These are phyloP conservation scores for Dipus sagitta DNA, from an alignment of 2,797 vertebrate genomes.

Conservation along the genomic window DNA sequence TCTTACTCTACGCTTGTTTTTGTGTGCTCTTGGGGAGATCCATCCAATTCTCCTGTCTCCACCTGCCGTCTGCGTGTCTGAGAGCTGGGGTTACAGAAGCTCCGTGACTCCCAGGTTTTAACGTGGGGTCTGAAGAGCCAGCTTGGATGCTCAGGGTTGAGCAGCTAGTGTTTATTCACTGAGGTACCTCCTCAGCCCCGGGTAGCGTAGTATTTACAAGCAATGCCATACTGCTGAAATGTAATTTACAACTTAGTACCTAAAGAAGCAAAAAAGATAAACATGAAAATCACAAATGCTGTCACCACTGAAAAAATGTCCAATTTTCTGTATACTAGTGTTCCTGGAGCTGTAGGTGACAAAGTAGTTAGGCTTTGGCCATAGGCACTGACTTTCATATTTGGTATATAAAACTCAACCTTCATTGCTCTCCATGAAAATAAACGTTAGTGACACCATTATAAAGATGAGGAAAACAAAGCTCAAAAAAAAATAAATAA, in stretches of 20 bases:
- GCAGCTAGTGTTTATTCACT: too few relatives aligned
- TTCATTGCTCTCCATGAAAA: not conserved
- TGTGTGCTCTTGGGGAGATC: too few relatives aligned
- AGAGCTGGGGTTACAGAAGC: too few relatives aligned
- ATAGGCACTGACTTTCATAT: not conserved
- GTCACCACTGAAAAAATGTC: not conserved
- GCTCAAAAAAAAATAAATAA: not conserved
- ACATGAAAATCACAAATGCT: not conserved
- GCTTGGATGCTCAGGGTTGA: too few relatives aligned
- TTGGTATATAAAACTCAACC: slow-evolving; percentile 7
- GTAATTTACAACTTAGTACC: not conserved
- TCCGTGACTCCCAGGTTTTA: too few relatives aligned
- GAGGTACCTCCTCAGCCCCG: too few relatives aligned
- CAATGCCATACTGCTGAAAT: too few relatives aligned
- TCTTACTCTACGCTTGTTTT: too few relatives aligned
- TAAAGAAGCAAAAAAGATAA: not conserved
- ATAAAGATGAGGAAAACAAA: not conserved
- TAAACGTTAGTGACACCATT: not conserved
- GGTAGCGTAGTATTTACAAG: too few relatives aligned
- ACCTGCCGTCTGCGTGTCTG: too few relatives aligned
- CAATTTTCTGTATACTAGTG: not conserved
- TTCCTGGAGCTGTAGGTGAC: not conserved
- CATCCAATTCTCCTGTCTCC: too few relatives aligned
- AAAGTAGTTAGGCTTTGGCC: not conserved
- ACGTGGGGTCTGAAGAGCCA: too few relatives aligned